Evolutionary conservation across 2,888 invertebrate species (phyloP).

Genomic region (Eretmocerus hayati): DNA sequence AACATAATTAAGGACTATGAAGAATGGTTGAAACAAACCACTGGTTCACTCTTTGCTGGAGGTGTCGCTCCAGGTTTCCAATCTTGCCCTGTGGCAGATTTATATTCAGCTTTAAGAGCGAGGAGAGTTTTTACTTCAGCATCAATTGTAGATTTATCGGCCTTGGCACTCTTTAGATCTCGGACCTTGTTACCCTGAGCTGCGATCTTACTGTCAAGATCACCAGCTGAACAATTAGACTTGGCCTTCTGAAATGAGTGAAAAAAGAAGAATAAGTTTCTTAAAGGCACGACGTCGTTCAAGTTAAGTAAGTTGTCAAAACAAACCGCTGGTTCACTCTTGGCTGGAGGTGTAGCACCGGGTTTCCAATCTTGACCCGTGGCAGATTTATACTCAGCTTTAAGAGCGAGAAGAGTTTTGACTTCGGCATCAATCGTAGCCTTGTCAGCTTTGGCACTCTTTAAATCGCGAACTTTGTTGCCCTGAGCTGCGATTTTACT

Average conservation of each 20-base stretch:
- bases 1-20: too few relatives aligned
- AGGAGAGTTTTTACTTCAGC: conserved; percentile 53
- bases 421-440: conserved; percentile 52
- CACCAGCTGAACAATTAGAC: conserved; percentile 32
- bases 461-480: conserved; percentile 35
- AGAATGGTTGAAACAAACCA: too few relatives aligned
- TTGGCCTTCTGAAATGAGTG: too few relatives aligned
- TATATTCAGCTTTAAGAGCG: conserved; percentile 55
- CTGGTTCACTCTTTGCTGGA: neutral
- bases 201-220: conserved; percentile 45
- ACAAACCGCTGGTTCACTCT: too few relatives aligned
- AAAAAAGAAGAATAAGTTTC: too few relatives aligned
- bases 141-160: conserved; percentile 39
- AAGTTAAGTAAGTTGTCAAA: neutral
- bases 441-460: conserved; percentile 33
- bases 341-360: conserved; percentile 30
- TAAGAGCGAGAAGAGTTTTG: conserved; percentile 50
- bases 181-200: conserved; percentile 41
- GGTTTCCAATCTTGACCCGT: conserved; percentile 48
- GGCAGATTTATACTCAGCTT: conserved; percentile 44
- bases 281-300: too few relatives aligned
- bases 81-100: conserved; percentile 54
- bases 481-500: conserved; percentile 48
- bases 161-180: conserved; percentile 32
- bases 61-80: conserved; percentile 38